Evolutionary conservation across 1,140 invertebrate species (phyloP), one percentile per base, ranked within the genome.

Genomic region (Drosophila melanica): DNA sequence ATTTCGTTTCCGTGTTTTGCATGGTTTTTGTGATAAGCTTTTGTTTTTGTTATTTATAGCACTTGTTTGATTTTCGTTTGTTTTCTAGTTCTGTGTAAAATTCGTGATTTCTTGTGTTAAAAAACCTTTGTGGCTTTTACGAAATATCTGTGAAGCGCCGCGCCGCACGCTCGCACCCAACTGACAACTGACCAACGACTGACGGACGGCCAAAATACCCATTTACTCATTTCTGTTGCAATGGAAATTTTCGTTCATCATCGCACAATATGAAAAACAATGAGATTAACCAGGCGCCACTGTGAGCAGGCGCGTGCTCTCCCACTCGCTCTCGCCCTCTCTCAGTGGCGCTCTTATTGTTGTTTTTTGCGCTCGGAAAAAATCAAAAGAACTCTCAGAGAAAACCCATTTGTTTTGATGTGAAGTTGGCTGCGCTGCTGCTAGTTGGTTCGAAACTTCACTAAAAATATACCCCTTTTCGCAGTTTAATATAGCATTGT

Each of bases 401-500:
- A 60, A 58, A 58, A 33, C 8, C 20, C 18, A 50, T 74, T 59
- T 81, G 62, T 80, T 85, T 72, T 73, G 75, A 50, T 48, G 63
- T 50, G 58, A 86, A 86, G 81, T 85, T 85, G 63, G 81, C 57
- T 81, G 81, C 78, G 69, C 11, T 65, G 14, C 6, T 33, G 27
- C 4, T 10, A 18, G 9, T 6, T 51, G 75, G 75, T 75, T 75
- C 7, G 59, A 18, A 65, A 65, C 71, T 45, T 59, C 30, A 18
- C 71, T 74, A 55, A 55, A 39, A 20, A 0, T 39, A 3, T 12
- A 37, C 16, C 23, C 23, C 12, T 11, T 8, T 7, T 27, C 42
- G 37, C 8, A 23, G 5, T 27, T 7, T 0, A 27, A 27, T 23
- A 23, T 23, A 23, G 1, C 20, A 23, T 3, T 2, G 20, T 7